Evolutionary conservation across 1,140 invertebrate species (phyloP).

Genomic region (Achroia grisella): DNA sequence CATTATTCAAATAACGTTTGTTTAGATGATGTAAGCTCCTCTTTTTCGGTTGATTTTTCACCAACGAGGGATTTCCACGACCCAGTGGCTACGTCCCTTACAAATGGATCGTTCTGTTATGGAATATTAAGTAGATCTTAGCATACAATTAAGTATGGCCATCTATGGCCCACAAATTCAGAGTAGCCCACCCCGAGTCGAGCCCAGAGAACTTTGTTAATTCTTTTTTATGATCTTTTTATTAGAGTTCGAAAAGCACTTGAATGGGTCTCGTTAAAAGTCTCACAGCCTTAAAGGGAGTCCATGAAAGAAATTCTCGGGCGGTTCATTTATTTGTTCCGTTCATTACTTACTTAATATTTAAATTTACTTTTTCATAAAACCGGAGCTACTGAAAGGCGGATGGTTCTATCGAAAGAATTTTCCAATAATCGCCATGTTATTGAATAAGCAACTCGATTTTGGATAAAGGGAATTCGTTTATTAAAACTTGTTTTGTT

Average conservation of each 20-base stretch:
- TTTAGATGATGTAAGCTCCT: constrained; percentile 33
- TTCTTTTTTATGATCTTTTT: constrained; percentile 55
- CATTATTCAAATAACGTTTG: constrained; percentile 45
- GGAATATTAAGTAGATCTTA: constrained; percentile 43
- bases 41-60: constrained; percentile 27
- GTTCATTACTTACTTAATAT: constrained; percentile 50
- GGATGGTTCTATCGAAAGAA: constrained; percentile 32
- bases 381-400: constrained; percentile 20
- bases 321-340: constrained; percentile 46
- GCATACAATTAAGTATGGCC: constrained; percentile 34
- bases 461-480: constrained; percentile 38
- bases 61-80: constrained; percentile 7
- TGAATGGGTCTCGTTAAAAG: constrained; percentile 53
- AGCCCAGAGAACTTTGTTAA: constrained; percentile 12
- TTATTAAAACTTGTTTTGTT: constrained; percentile 38
- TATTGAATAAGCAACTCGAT: constrained; percentile 47
- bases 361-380: constrained; percentile 49
- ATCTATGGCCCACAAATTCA: neutral
- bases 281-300: constrained; percentile 32
- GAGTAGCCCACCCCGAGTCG: neutral
- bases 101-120: constrained; percentile 24
- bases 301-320: constrained; percentile 34
- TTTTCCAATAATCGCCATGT: constrained; percentile 51
- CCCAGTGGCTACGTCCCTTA: constrained; percentile 4
- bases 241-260: constrained; percentile 50